Conservation (phyloP, 2,113 vertebrate species). For the Lagopus leucura region DNA sequence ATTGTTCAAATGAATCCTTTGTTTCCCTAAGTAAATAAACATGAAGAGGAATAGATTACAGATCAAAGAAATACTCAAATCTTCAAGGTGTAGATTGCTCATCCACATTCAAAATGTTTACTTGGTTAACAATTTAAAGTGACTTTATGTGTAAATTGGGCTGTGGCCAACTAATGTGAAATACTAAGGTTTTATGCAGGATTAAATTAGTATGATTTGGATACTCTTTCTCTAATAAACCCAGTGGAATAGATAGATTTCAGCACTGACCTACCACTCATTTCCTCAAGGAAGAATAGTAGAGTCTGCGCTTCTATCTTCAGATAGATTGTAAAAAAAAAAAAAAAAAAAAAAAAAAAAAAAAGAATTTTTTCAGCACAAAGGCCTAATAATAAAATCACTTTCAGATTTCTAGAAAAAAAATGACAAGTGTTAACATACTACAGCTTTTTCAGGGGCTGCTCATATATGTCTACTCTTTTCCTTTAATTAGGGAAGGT, state of each 20-base stretch:
- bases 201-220: not conserved
- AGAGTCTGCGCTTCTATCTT: not conserved
- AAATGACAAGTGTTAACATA: not conserved
- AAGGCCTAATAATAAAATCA: not conserved
- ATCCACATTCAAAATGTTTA: not conserved
- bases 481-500: conserved; percentile 49
- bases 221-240: not conserved
- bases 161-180: not conserved
- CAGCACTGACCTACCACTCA: not conserved
- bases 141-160: not conserved
- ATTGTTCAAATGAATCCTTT: not conserved
- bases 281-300: not conserved
- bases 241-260: not conserved
- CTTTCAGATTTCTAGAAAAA: not conserved
- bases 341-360: not conserved
- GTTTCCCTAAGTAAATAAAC: not conserved
- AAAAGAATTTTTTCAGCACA: not conserved
- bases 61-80: not conserved
- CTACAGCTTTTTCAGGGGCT: not conserved
- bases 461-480: conserved; percentile 29
- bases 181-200: not conserved
- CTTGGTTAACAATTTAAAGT: not conserved
- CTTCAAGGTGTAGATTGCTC: not conserved
- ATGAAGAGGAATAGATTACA: not conserved
- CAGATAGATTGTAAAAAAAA: not conserved